phyloP scores from a whole-genome alignment of 2,797 vertebrate genomes.

The Falco novaeseelandiae region DNA sequence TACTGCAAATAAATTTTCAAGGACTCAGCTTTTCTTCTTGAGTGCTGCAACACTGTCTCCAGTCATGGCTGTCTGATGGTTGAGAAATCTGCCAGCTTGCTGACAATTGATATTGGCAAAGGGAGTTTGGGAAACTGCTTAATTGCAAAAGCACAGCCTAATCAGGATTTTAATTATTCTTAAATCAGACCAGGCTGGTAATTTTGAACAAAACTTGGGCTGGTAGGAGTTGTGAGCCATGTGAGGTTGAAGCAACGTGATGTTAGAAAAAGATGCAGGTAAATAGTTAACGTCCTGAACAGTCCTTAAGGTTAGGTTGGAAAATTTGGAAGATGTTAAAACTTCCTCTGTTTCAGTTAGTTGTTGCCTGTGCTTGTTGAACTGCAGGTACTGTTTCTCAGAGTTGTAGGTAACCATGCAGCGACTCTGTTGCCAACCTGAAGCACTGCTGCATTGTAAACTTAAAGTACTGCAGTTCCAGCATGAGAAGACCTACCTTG shows the following conservation, averaged over 20 bases:
- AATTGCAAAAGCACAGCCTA: not conserved
- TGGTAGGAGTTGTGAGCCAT: not conserved
- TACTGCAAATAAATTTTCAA: not conserved
- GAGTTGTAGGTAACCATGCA: not conserved
- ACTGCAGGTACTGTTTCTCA: not conserved
- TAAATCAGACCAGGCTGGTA: not conserved
- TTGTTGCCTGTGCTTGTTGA: not conserved
- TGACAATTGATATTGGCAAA: not conserved
- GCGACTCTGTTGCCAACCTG: not conserved
- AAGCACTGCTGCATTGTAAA: not conserved
- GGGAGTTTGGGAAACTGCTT: not conserved
- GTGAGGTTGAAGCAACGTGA: not conserved
- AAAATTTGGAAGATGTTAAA: not conserved
- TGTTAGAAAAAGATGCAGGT: not conserved
- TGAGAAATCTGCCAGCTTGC: constrained; percentile 1
- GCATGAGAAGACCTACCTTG: not conserved
- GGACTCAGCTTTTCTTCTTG: not conserved
- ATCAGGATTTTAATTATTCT: not conserved
- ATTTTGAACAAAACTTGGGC: not conserved
- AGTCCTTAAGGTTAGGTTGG: not conserved
- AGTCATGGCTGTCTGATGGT: not conserved
- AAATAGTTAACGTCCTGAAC: not conserved
- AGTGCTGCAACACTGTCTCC: not conserved
- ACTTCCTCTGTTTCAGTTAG: not conserved
- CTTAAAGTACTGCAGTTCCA: not conserved